Evolutionary conservation across 2,888 invertebrate species (phyloP).

Genomic region (Eristalinus sepulchralis): DNA sequence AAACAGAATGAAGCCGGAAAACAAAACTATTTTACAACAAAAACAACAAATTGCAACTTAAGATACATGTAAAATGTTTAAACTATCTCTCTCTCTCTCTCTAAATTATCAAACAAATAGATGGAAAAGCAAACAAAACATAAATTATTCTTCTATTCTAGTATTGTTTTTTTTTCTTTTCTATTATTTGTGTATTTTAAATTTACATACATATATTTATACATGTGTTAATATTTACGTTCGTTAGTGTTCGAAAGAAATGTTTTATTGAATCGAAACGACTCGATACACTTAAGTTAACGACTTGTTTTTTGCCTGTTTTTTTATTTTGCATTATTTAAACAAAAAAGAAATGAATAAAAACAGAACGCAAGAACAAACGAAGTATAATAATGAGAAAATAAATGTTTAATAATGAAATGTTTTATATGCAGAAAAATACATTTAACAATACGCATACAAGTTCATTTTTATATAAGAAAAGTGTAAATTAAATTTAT

Average conservation of each 20-base stretch:
- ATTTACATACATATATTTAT: slow-evolving; percentile 35
- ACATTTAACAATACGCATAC: slow-evolving; percentile 61
- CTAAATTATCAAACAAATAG: slow-evolving; percentile 65
- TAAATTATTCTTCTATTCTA: slow-evolving; percentile 68
- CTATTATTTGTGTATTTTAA: slow-evolving; percentile 50
- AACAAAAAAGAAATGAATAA: slow-evolving; percentile 24
- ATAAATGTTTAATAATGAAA: slow-evolving; percentile 68
- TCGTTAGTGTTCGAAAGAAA: slow-evolving; percentile 54
- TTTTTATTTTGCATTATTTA: slow-evolving; percentile 21
- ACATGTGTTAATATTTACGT: slow-evolving; percentile 66
- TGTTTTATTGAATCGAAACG: slow-evolving; percentile 55
- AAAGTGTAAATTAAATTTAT: slow-evolving; percentile 71
- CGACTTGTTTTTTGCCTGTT: slow-evolving; percentile 3
- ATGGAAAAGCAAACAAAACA: slow-evolving; percentile 42
- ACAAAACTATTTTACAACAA: slow-evolving; percentile 71
- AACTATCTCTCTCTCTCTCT: slow-evolving; percentile 3
- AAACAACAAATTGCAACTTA: slow-evolving; percentile 51
- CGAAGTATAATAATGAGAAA: slow-evolving; percentile 10
- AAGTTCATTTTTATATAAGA: slow-evolving; percentile 69
- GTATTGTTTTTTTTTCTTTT: slow-evolving; percentile 68
- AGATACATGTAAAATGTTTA: slow-evolving; percentile 68
- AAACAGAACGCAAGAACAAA: slow-evolving; percentile 30
- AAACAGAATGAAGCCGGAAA: slow-evolving; percentile 72
- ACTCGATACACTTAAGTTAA: slow-evolving; percentile 65
- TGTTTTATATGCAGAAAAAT: slow-evolving; percentile 68